Evolutionary conservation across 2,797 vertebrate species (phyloP).

Genomic region (Buphagus erythrorhynchus): DNA sequence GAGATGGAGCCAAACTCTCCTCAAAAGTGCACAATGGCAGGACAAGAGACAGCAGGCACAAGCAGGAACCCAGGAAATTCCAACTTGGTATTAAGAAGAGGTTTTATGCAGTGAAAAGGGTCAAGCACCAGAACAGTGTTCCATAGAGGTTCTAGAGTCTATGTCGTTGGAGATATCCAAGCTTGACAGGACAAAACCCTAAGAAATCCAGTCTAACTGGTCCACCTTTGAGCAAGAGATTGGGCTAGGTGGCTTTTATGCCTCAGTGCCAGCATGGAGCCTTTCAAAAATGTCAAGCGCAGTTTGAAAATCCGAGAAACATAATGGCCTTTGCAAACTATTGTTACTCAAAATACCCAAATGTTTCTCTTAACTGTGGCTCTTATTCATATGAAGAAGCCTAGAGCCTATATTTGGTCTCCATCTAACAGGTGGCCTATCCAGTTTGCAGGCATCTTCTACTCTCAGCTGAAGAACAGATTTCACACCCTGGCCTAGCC

Average conservation of each 20-base stretch:
- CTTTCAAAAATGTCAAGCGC: not conserved
- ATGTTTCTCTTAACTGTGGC: not conserved
- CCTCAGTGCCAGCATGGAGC: not conserved
- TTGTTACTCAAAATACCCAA: not conserved
- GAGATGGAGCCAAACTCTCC: not conserved
- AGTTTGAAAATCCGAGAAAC: not conserved
- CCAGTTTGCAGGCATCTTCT: not conserved
- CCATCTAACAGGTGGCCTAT: not conserved
- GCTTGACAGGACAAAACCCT: not conserved
- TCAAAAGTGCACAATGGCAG: fast-evolving
- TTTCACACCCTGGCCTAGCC: not conserved
- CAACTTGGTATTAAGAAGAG: not conserved
- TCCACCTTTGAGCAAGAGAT: not conserved
- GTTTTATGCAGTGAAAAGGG: not conserved
- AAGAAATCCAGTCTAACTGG: not conserved
- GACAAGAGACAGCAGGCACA: not conserved
- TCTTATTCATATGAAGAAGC: not conserved
- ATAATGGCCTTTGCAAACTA: not conserved
- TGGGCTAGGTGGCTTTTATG: not conserved
- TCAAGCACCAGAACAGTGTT: not conserved
- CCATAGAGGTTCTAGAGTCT: not conserved
- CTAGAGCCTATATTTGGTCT: not conserved
- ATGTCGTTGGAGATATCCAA: not conserved
- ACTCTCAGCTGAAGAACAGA: not conserved
- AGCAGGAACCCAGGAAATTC: not conserved